Evolutionary conservation across 92 coral and sea anemone genomes (phyloP).

Genomic region (Scolanthus callimorphus): DNA sequence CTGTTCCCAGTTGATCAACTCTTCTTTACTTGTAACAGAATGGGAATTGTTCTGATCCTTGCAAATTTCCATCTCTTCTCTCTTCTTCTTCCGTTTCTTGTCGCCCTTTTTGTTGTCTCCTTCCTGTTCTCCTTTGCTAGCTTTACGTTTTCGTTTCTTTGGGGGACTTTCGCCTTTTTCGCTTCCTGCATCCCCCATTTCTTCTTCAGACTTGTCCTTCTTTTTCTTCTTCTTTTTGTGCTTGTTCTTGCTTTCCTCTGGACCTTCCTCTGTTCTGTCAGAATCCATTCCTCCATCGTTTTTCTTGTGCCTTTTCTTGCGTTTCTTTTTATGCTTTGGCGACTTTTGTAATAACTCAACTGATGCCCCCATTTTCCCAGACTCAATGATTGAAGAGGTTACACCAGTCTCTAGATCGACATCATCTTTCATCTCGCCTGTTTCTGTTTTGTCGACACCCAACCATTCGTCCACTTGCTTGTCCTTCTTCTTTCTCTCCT

Average conservation of each 20-base stretch:
- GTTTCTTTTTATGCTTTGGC: background rate
- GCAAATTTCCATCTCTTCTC: background rate
- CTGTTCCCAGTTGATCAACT: background rate
- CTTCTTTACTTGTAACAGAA: background rate
- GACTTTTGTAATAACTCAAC: background rate
- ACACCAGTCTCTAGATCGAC: too few relatives aligned
- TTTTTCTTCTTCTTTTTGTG: constrained; percentile 11
- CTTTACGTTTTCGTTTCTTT: background rate
- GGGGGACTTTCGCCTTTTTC: background rate
- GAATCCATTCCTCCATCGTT: too few relatives aligned
- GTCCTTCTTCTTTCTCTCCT: constrained; percentile 1
- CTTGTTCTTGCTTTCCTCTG: constrained; percentile 3
- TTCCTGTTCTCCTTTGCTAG: background rate
- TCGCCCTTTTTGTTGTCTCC: background rate
- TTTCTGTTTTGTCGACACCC: background rate
- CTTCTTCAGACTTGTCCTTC: background rate
- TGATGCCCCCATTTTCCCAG: background rate
- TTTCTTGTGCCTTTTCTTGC: too few relatives aligned
- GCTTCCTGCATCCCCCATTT: too few relatives aligned
- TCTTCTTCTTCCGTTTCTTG: background rate
- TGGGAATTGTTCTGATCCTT: background rate
- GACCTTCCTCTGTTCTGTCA: too few relatives aligned
- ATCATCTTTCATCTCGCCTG: too few relatives aligned
- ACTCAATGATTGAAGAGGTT: too few relatives aligned
- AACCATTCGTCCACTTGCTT: constrained; percentile 1